Evolutionary conservation across 2,888 invertebrate genomes (phyloP), one percentile per base, ranked within the genome.

Genomic region (Eurois occulta): DNA sequence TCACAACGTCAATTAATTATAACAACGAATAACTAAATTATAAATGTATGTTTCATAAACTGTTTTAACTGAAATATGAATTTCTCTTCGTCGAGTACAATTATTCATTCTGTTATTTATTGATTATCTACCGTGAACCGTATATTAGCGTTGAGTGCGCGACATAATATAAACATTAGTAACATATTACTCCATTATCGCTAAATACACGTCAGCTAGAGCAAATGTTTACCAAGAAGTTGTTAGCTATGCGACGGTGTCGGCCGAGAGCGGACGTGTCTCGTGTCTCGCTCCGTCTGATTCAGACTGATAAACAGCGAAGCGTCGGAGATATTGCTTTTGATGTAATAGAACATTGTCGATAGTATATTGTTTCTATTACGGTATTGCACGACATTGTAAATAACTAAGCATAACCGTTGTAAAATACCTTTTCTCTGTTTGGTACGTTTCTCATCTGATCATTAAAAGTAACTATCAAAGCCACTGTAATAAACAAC

Each of bases 141-240:
- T 89, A 91, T 90, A 91, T 93, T 93, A 93, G 91, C 91, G 86
- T 90, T 91, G 85, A 91, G 92, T 92, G 89, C 90, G 89, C 90
- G 91, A 92, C 91, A 92, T 92, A 92, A 92, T 92, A 92, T 92
- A 94, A 94, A 95, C 94, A 94, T 91, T 93, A 93, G 92, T 93
- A 93, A 92, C 92, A 91, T 91, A 92, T 93, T 93, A 94, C 91
- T 91, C 92, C 91, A 94, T 93, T 94, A 94, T 94, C 93, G 92
- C 91, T 91, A 90, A 92, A 91, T 92, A 93, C 91, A 93, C 94
- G 94, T 93, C 93, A 93, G 88, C 87, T 85, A 89, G 79, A 90
- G 90, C 88, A 93, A 94, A 95, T 94, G 91, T 95, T 95, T 94
- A 91, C 92, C 78, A 78, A 93, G 88, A 91, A 94, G 92, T 92